A percentile compares a stretch with the other conserved stretches of the same genome.
Evolutionary conservation across 2,888 invertebrate species (phyloP).

Genomic region (Tridacna gigas): DNA sequence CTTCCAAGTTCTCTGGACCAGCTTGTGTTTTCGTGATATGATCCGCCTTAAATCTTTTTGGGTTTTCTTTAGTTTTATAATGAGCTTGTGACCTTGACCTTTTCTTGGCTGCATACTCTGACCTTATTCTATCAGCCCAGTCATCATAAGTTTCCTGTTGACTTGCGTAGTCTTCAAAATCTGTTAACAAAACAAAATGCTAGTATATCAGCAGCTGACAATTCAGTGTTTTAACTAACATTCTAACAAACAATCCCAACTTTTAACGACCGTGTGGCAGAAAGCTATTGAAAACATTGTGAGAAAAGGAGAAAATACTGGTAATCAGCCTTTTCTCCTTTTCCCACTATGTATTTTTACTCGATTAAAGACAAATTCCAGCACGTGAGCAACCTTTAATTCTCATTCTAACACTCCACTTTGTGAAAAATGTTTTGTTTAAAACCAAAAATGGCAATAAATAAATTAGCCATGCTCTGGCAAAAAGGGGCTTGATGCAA

Average conservation of each 20-base stretch:
- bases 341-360: slow-evolving; percentile 4
- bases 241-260: too few species aligned
- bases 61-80: background rate
- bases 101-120: slow-evolving; percentile 66
- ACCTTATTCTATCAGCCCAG: slow-evolving; percentile 74
- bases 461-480: too few species aligned
- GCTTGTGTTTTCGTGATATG: slow-evolving; percentile 39
- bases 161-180: slow-evolving; percentile 55
- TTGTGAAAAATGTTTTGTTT: too few species aligned
- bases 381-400: too few species aligned
- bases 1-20: slow-evolving; percentile 51
- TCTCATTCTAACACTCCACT: too few species aligned
- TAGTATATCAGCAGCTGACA: too few species aligned
- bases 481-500: too few species aligned
- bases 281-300: background rate
- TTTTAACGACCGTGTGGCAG: background rate
- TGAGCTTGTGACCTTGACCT: slow-evolving; percentile 26
- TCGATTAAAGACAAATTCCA: background rate
- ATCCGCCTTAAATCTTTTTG: slow-evolving; percentile 44
- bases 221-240: too few species aligned
- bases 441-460: too few species aligned
- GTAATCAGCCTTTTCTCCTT: background rate
- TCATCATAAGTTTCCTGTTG: slow-evolving; percentile 73
- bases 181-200: slow-evolving; percentile 55
- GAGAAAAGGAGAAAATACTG: background rate